Evolutionary conservation across 2,888 invertebrate species (phyloP).

Genomic region (Cantharis rustica): DNA sequence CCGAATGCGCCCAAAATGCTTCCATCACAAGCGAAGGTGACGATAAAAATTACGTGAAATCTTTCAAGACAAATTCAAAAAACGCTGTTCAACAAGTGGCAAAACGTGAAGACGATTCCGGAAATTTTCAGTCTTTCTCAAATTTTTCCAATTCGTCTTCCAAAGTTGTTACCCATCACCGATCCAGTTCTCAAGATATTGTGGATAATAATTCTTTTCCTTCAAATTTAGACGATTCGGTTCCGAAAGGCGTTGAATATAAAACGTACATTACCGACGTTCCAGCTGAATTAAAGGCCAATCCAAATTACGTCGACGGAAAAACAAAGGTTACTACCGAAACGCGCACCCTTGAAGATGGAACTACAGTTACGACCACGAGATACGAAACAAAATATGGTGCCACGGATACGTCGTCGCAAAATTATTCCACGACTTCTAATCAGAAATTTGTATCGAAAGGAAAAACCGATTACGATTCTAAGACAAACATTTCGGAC

Average conservation of each 20-base stretch:
- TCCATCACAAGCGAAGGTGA: constrained; percentile 61
- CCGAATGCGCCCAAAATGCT: constrained; percentile 65
- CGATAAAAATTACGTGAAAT: constrained; percentile 59
- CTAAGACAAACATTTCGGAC: background rate
- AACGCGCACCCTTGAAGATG: constrained; percentile 69
- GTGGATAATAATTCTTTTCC: constrained; percentile 26
- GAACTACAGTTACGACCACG: constrained; percentile 70
- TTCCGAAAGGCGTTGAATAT: constrained; percentile 12
- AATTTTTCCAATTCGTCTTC: constrained; percentile 49
- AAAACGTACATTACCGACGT: constrained; percentile 43
- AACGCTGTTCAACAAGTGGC: constrained; percentile 60
- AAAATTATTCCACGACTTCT: background rate
- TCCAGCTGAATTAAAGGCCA: constrained; percentile 47
- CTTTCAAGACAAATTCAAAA: constrained; percentile 57
- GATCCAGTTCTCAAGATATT: constrained; percentile 28
- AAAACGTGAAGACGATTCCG: constrained; percentile 59
- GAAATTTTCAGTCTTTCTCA: constrained; percentile 51
- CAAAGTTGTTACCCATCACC: constrained; percentile 44
- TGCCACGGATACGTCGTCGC: constrained; percentile 14
- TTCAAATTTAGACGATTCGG: constrained; percentile 1
- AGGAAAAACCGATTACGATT: constrained; percentile 21
- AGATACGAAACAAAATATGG: constrained; percentile 63
- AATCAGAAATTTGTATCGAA: constrained; percentile 2
- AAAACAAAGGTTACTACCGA: constrained; percentile 70
- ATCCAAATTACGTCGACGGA: constrained; percentile 58